Evolutionary conservation across 2,797 vertebrate species (phyloP), one percentile per base, ranked within the genome.

Genomic region (Nannoperca obscura): DNA sequence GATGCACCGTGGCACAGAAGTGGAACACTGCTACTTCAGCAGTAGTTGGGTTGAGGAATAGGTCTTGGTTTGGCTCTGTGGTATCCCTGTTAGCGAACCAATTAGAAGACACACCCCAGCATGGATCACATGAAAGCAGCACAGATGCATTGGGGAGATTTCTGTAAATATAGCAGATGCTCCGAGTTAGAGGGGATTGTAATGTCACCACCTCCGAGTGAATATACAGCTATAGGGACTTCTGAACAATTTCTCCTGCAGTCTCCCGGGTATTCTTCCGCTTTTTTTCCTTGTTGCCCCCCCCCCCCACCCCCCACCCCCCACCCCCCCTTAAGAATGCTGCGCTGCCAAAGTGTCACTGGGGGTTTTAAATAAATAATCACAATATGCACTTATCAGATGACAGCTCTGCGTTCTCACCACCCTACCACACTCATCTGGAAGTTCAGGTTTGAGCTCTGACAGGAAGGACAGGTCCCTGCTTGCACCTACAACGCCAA

Each of bases 331-430:
- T 57, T 19, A 71, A 77, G 68, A 91, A 80, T 30, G 42, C 73
- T 27, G 42, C 6, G 1, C 86, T 90, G 87, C 85, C 83, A 84
- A 87, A 77, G 84, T 91, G 86, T 89, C 88, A 85, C 83, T 15
- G 47, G 54, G 76, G 76, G 44, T 83, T 90, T 90, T 92, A 87
- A 94, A 94, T 94, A 94, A 94, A 94, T 93, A 86, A 94, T 92
- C 80, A 86, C 76, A 71, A 81, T 73, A 70, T 78, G 83, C 82
- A 77, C 90, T 91, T 90, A 92, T 91, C 86, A 75, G 76, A 80
- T 89, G 89, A 85, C 86, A 81, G 85, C 77, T 69, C 83, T 76
- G 66, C 64, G 42, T 81, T 81, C 75, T 40, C 73, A 55, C 61
- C 78, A 76, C 67, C 69, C 79, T 32, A 53, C 50, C 59, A 19